These are phyloP conservation scores for Actinia tenebrosa DNA, from an alignment of 64 coral and sea anemone species.

Conservation along the genomic window DNA sequence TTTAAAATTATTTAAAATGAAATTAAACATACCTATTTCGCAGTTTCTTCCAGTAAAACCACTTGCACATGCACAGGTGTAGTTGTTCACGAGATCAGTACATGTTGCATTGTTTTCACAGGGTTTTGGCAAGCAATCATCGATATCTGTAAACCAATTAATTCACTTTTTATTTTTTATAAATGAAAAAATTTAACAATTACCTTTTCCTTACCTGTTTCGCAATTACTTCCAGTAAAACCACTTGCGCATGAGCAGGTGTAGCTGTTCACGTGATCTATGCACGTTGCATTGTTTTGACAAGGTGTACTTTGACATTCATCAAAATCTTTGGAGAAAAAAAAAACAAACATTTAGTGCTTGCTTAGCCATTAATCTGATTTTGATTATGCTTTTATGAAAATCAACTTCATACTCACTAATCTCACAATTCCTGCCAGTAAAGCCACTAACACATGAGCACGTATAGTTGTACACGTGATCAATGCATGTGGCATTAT, in stretches of 20 bases:
- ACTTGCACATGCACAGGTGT: constrained; percentile 7
- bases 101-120: constrained; percentile 26
- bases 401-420: constrained; percentile 12
- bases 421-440: constrained; percentile 30
- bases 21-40: background rate
- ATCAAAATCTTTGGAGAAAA: constrained; percentile 8
- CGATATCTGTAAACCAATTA: background rate
- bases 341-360: background rate
- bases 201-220: background rate
- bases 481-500: constrained; percentile 36
- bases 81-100: constrained; percentile 23
- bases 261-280: constrained; percentile 16
- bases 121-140: constrained; percentile 41
- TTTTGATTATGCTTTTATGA: constrained; percentile 7
- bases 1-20: background rate
- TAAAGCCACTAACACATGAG: constrained; percentile 12
- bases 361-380: background rate
- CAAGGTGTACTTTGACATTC: constrained; percentile 26
- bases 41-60: constrained; percentile 37
- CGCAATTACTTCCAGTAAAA: constrained; percentile 23
- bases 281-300: constrained; percentile 29
- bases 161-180: no score
- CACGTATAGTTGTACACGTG: constrained; percentile 13
- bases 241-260: constrained; percentile 19
- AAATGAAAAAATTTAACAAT: no score